These are phyloP conservation scores for Lasioglossum vierecki DNA, from an alignment of 2,888 invertebrate species.

Conservation along the genomic window DNA sequence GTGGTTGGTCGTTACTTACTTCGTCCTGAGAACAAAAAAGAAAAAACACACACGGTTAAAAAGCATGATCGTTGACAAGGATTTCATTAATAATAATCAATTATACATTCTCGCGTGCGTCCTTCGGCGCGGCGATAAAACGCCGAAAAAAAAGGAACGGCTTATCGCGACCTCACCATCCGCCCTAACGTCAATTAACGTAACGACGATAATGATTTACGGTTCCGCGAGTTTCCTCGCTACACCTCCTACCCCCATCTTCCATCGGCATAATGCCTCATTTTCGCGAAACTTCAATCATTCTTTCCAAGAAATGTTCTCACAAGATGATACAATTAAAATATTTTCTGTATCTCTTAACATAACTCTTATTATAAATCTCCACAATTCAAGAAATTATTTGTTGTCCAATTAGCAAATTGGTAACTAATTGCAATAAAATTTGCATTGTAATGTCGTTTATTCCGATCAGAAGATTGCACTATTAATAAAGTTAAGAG, in stretches of 20 bases:
- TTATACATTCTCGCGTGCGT: slow-evolving; percentile 50
- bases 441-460: neutral
- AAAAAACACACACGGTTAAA: slow-evolving; percentile 77
- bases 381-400: too few species aligned
- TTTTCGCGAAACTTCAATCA: neutral
- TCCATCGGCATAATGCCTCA: neutral
- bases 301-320: neutral
- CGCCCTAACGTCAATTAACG: slow-evolving; percentile 56
- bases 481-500: neutral
- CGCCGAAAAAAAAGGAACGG: slow-evolving; percentile 1
- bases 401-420: neutral
- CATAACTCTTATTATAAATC: neutral
- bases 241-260: neutral
- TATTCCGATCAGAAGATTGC: neutral
- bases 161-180: slow-evolving; percentile 46
- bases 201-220: slow-evolving; percentile 60
- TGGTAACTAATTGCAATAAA: neutral
- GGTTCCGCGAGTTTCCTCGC: slow-evolving; percentile 5
- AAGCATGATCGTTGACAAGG: slow-evolving; percentile 61
- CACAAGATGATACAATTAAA: neutral
- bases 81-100: slow-evolving; percentile 67
- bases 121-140: slow-evolving; percentile 29
- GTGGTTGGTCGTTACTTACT: slow-evolving; percentile 82
- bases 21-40: slow-evolving; percentile 84
- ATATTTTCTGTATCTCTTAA: neutral